These are phyloP conservation scores for Spilogale gracilis DNA, from an alignment of 2,113 vertebrate species.

Conservation along the genomic window DNA sequence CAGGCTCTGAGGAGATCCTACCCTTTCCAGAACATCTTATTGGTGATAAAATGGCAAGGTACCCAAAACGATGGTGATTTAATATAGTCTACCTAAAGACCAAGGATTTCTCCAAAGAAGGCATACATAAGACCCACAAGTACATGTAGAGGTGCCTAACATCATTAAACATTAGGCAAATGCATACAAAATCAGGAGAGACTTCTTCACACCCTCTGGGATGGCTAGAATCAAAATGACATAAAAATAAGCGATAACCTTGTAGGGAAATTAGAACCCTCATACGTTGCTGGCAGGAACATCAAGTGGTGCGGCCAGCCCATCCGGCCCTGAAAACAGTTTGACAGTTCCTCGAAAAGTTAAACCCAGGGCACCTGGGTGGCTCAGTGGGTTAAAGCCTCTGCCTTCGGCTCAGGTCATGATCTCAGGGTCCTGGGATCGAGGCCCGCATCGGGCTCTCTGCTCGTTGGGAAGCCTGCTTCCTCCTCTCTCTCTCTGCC, in stretches of 20 bases:
- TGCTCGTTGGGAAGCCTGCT: too few relatives aligned
- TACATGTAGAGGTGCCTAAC: neutral
- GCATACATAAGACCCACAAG: neutral
- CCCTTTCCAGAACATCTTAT: neutral
- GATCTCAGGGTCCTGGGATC: too few relatives aligned
- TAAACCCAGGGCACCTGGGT: neutral
- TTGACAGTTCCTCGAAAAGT: neutral
- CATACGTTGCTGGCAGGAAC: neutral
- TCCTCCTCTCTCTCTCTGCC: too few relatives aligned
- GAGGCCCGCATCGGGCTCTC: too few relatives aligned
- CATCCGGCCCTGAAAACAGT: neutral
- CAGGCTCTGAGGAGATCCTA: neutral
- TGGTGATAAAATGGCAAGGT: neutral
- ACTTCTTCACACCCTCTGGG: neutral
- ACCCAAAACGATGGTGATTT: neutral
- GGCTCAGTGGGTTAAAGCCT: too few relatives aligned
- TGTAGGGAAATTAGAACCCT: neutral
- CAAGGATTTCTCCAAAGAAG: neutral
- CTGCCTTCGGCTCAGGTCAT: too few relatives aligned
- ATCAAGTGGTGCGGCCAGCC: neutral
- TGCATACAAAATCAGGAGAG: neutral
- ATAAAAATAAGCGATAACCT: neutral
- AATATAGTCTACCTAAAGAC: neutral
- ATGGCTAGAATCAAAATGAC: neutral
- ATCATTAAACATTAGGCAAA: neutral